Evolutionary conservation across 2,797 vertebrate species (phyloP).

Genomic region (Lycodopsis pacificus): DNA sequence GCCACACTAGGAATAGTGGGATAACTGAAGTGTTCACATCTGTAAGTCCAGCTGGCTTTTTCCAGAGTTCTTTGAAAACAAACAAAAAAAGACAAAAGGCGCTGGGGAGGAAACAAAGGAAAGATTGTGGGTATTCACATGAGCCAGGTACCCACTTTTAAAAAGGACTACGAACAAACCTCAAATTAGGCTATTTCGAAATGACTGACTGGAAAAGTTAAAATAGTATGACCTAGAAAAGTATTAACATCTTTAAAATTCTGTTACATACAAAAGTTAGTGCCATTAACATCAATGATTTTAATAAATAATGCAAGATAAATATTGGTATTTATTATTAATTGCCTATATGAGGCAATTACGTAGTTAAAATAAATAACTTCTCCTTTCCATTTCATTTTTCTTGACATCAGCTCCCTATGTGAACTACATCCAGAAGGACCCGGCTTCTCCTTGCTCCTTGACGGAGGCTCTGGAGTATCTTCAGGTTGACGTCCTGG

Average conservation of each 20-base stretch:
- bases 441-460: constrained; percentile 92
- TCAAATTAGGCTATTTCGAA: not conserved
- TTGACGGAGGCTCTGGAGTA: constrained; percentile 96
- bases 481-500: constrained; percentile 94
- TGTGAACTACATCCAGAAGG: constrained; percentile 95
- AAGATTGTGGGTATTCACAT: constrained; percentile 15
- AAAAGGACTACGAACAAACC: constrained; percentile 2
- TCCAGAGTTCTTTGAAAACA: constrained; percentile 43
- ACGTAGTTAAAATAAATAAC: not conserved
- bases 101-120: constrained; percentile 19
- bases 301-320: not conserved
- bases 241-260: not conserved
- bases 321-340: not conserved
- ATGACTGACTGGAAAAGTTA: not conserved
- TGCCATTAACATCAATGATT: not conserved
- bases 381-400: not conserved
- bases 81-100: constrained; percentile 36
- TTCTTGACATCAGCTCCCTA: constrained; percentile 88
- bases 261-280: not conserved
- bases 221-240: not conserved
- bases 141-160: not conserved
- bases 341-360: not conserved
- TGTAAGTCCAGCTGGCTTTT: constrained; percentile 68
- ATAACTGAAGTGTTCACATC: constrained; percentile 74
- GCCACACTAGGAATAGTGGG: constrained; percentile 65